phyloP scores from a whole-genome alignment of 2,113 vertebrate species.

The Naja naja region DNA sequence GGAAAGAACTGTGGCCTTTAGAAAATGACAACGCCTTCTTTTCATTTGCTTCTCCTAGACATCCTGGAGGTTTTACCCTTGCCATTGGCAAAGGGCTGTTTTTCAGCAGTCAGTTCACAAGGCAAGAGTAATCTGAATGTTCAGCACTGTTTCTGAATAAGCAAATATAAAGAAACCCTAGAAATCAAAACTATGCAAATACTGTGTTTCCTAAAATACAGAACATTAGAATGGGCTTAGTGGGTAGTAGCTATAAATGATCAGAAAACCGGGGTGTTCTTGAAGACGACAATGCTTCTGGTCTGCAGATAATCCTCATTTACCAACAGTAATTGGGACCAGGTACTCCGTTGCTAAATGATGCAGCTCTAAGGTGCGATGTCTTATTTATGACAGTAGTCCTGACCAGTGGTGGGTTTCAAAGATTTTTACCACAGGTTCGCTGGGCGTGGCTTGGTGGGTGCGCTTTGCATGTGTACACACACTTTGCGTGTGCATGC shows the following conservation, averaged over 20 bases:
- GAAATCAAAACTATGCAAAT: constrained; percentile 18
- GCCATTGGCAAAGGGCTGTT: constrained; percentile 41
- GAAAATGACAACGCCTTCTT: constrained; percentile 14
- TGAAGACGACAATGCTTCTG: not conserved
- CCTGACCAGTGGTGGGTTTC: too few relatives aligned
- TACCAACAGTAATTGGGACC: too few relatives aligned
- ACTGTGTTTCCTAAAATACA: constrained; percentile 2
- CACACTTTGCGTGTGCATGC: too few relatives aligned
- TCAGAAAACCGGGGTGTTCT: constrained; percentile 32
- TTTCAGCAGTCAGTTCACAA: constrained; percentile 5
- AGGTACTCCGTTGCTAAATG: too few relatives aligned
- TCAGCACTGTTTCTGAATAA: constrained; percentile 39
- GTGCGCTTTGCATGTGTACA: too few relatives aligned
- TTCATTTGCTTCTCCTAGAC: not conserved
- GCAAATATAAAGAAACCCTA: constrained; percentile 22
- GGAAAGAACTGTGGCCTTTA: constrained; percentile 27
- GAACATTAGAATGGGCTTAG: constrained; percentile 12
- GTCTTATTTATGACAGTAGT: too few relatives aligned
- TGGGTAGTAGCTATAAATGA: constrained; percentile 20
- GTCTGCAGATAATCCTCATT: too few relatives aligned
- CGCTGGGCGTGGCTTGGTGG: too few relatives aligned
- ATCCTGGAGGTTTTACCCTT: constrained; percentile 17
- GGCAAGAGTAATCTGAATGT: constrained; percentile 32
- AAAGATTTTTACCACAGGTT: too few relatives aligned
- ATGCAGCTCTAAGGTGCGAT: too few relatives aligned